Evolutionary conservation across 2,113 vertebrate species (phyloP).

Genomic region (Mellivora capensis): DNA sequence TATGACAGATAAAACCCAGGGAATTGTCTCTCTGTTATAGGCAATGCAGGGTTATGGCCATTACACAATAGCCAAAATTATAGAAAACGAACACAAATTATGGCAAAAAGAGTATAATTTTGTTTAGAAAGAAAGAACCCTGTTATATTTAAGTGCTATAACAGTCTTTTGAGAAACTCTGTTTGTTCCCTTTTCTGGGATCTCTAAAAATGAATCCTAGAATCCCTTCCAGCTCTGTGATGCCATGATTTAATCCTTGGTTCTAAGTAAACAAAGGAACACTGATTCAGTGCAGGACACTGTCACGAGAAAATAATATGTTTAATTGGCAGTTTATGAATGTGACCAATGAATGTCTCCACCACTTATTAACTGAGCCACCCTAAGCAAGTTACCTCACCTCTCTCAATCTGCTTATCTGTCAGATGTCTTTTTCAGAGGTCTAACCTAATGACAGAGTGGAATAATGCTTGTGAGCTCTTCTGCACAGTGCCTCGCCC

Average conservation of each 20-base stretch:
- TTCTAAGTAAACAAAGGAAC: background rate
- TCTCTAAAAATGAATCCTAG: background rate
- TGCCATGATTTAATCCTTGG: background rate
- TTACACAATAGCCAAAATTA: background rate
- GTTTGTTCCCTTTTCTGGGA: background rate
- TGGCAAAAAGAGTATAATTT: background rate
- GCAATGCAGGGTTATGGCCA: background rate
- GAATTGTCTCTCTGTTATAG: background rate
- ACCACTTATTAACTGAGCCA: background rate
- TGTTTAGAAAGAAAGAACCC: background rate
- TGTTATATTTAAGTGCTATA: background rate
- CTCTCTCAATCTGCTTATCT: background rate
- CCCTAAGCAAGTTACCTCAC: background rate
- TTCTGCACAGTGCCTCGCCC: background rate
- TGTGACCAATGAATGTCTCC: background rate
- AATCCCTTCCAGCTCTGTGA: background rate
- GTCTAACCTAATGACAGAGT: background rate
- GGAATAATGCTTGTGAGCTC: background rate
- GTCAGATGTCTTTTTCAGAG: background rate
- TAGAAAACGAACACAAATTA: background rate
- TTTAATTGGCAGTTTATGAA: background rate
- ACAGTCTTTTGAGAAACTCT: background rate
- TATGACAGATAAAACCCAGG: background rate
- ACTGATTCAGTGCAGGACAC: fast-evolving
- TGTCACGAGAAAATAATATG: background rate